Percentiles rank a stretch among this genome's conserved stretches.
Conservation (phyloP, 2,888 invertebrate species). For the Dinocampus coccinellae region DNA sequence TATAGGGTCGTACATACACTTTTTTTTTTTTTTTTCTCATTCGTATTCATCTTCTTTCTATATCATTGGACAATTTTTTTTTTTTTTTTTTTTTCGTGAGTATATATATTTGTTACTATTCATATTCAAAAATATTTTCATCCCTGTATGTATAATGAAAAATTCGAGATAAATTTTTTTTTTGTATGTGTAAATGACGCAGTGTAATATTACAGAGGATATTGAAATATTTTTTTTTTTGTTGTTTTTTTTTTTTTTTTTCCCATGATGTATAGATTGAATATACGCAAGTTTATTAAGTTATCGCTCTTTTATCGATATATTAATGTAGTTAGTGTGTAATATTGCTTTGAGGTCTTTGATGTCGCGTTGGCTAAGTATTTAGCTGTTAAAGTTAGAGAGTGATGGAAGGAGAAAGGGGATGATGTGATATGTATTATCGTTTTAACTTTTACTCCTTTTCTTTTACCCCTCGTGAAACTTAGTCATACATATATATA, state of each 20-base stretch:
- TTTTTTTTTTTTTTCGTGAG: background rate
- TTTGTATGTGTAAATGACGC: no score
- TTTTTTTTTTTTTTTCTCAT: slow-evolving; percentile 17
- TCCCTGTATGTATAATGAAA: background rate
- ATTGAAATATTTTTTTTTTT: no score
- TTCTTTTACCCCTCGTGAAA: slow-evolving; percentile 28
- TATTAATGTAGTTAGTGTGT: slow-evolving; percentile 52
- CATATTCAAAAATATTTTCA: background rate
- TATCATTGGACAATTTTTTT: background rate
- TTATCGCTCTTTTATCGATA: slow-evolving; percentile 46
- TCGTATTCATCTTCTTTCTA: background rate
- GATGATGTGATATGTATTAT: slow-evolving; percentile 15
- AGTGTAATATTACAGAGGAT: background rate
- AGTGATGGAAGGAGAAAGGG: background rate
- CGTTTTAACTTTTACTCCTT: slow-evolving; percentile 25
- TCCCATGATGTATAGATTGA: slow-evolving; percentile 11
- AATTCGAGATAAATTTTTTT: no score
- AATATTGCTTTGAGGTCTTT: slow-evolving; percentile 49
- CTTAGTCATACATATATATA: background rate
- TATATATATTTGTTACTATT: background rate
- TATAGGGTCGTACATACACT: slow-evolving; percentile 20
- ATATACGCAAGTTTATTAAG: slow-evolving; percentile 49
- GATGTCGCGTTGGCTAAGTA: slow-evolving; percentile 51
- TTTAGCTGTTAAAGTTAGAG: slow-evolving; percentile 42
- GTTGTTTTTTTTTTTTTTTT: no score